phyloP scores from a whole-genome alignment of 2,797 vertebrate genomes.

The Crax fasciolata region DNA sequence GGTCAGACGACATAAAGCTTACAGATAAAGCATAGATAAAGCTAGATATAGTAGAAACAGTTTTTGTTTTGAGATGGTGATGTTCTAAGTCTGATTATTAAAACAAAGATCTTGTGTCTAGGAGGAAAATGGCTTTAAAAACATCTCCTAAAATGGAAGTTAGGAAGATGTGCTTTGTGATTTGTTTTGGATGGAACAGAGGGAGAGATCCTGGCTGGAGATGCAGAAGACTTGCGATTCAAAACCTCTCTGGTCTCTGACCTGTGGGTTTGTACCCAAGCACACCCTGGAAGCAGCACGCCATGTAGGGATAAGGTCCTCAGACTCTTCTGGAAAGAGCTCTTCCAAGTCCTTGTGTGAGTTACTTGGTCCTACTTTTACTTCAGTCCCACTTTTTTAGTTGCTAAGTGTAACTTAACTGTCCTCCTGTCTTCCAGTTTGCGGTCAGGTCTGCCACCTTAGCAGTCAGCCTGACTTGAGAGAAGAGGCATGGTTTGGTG shows the following conservation, averaged over 20 bases:
- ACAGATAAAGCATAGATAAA: not conserved
- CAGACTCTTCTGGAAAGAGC: not conserved
- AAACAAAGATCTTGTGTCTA: not conserved
- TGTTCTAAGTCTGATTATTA: not conserved
- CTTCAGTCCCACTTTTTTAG: not conserved
- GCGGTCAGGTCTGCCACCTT: not conserved
- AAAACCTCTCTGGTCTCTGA: not conserved
- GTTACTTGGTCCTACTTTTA: not conserved
- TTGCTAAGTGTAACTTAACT: not conserved
- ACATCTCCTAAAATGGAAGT: not conserved
- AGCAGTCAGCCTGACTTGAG: not conserved
- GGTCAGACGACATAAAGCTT: not conserved
- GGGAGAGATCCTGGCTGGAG: not conserved
- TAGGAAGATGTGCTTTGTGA: not conserved
- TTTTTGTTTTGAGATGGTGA: not conserved
- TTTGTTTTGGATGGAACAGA: not conserved
- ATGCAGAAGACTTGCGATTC: not conserved
- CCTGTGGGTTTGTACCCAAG: not conserved
- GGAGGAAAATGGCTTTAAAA: not conserved
- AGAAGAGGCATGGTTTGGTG: not conserved
- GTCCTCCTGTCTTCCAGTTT: not conserved
- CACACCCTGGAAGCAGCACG: not conserved
- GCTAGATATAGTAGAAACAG: rapidly evolving
- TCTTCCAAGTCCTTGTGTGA: not conserved
- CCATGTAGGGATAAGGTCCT: not conserved